Percentiles rank a stretch among this genome's conserved stretches.
These are phyloP conservation scores for Hafferia zeledoni DNA, from an alignment of 2,797 vertebrate genomes.

Conservation along the genomic window DNA sequence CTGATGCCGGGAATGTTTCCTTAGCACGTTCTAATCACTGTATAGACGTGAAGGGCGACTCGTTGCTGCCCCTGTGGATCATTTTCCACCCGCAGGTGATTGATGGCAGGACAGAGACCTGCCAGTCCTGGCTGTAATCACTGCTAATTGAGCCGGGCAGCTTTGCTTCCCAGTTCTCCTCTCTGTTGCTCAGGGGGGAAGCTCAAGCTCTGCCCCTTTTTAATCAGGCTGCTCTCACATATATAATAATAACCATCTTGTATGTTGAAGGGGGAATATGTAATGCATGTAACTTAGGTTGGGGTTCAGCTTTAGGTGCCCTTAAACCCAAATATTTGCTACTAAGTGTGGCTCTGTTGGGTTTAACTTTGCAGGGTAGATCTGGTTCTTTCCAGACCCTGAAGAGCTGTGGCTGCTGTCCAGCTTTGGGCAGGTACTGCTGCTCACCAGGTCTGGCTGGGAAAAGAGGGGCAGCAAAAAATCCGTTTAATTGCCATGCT, in stretches of 20 bases:
- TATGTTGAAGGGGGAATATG: rapidly evolving
- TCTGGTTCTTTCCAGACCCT: neutral
- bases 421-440: too few relatives aligned
- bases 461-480: neutral
- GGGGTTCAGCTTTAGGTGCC: rapidly evolving
- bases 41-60: rapidly evolving
- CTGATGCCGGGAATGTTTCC: neutral
- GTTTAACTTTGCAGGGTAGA: neutral
- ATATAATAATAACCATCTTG: rapidly evolving
- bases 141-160: neutral
- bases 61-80: rapidly evolving
- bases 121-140: rapidly evolving
- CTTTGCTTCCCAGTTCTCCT: rapidly evolving
- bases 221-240: neutral
- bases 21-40: rapidly evolving
- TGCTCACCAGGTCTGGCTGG: neutral
- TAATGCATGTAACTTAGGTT: rapidly evolving
- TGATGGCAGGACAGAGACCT: rapidly evolving
- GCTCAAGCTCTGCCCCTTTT: neutral
- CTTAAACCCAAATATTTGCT: too few relatives aligned
- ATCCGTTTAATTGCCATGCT: rapidly evolving
- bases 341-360: rapidly evolving
- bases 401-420: neutral
- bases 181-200: rapidly evolving
- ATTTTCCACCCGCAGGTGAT: neutral